Conservation (phyloP, 1,140 invertebrate species). For the Lepidostoma basale region DNA sequence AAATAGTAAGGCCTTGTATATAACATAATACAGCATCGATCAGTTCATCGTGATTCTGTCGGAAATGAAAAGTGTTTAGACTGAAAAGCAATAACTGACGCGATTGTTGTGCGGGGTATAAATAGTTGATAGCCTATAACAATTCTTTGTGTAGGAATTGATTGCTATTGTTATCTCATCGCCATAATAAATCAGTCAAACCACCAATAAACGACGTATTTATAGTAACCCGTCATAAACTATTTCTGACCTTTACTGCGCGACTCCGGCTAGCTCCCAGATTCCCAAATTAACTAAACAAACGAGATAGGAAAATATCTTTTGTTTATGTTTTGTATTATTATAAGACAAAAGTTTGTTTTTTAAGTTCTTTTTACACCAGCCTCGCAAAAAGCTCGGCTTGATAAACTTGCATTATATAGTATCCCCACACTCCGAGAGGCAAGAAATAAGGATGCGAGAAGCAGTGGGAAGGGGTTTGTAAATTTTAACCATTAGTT, state of each 20-base stretch:
- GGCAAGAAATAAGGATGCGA: too few relatives aligned
- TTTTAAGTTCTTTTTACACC: slow-evolving; percentile 14
- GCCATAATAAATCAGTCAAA: neutral
- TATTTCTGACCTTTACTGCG: slow-evolving; percentile 15
- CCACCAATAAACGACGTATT: neutral
- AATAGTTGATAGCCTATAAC: neutral
- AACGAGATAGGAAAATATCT: slow-evolving; percentile 18
- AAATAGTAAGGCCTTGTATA: too few relatives aligned
- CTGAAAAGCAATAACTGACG: neutral
- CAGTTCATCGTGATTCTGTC: too few relatives aligned
- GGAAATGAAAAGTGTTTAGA: neutral
- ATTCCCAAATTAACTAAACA: slow-evolving; percentile 19
- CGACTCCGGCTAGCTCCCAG: neutral
- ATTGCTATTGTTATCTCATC: neutral
- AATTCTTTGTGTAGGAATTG: neutral
- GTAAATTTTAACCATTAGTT: too few relatives aligned
- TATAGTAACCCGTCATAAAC: neutral
- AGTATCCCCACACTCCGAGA: too few relatives aligned
- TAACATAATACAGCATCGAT: too few relatives aligned
- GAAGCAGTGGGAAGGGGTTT: too few relatives aligned
- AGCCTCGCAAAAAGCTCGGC: neutral
- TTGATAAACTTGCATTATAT: too few relatives aligned
- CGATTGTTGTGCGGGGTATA: neutral
- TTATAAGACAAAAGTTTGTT: slow-evolving; percentile 13
- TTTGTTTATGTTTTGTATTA: slow-evolving; percentile 23